Base-by-base conservation (phyloP, 2,888 invertebrate genomes). In the Julus scandinavius region DNA sequence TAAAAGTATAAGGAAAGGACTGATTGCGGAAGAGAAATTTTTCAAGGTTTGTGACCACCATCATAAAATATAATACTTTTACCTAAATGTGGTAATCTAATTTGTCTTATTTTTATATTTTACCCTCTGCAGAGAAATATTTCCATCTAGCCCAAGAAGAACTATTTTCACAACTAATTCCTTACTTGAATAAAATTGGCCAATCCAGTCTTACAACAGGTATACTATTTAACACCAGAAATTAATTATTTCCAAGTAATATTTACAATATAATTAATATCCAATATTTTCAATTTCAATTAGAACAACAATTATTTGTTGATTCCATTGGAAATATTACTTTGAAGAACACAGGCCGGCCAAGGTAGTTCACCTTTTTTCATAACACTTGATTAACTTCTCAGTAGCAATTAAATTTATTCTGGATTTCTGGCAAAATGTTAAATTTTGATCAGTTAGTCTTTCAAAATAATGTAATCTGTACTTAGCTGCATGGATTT, bases 151-250 rank as follows among this genome's bases (percentile, higher is more conserved):
- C 84, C 40, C n/a, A n/a, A 41, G 84, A 29, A 38, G 84, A 84
- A 17, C 41, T 84, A 38, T 84, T 84, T 84, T 6, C 84, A 13
- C 84, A 84, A 84, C 41, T 84, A 84, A 84, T 84, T 38, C 84
- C 84, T 41, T 84, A 84, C 20, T 41, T 84, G 84, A 84, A 1
- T 2, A 84, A 84, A 84, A 41, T 84, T 41, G 84, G 38, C 7
- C 84, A 15, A 5, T 15, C 40, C 38, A 84, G 58, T 63, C 17
- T 63, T n/a, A 63, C 58, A n/a, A 63, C 0, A 20, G 58, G 58
- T 63, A 63, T n/a, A 63, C 7, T n/a, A 63, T 15, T 63, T n/a
- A 63, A 63, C n/a, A n/a, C n/a, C n/a, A 63, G n/a, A 63, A 1
- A 63, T 5, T 63, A 0, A n/a, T 2, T 17, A n/a, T n/a, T 63